These are phyloP conservation scores for Xenopus laevis DNA, from an alignment of 2,113 vertebrate genomes.

Conservation along the genomic window DNA sequence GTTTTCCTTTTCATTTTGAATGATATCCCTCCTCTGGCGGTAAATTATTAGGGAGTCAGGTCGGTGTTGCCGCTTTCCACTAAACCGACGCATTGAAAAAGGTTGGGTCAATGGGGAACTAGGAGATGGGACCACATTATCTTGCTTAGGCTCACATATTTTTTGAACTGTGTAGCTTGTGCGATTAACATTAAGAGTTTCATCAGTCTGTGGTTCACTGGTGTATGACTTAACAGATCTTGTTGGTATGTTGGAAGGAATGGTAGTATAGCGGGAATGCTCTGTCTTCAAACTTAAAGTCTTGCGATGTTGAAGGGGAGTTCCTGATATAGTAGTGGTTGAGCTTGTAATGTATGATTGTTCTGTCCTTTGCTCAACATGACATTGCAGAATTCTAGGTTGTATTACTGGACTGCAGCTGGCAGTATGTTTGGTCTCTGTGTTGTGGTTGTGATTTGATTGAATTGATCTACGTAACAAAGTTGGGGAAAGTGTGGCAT, in stretches of 20 bases:
- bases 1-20: slow-evolving; percentile 69
- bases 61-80: slow-evolving; percentile 75
- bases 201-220: slow-evolving; percentile 63
- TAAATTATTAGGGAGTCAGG: slow-evolving; percentile 92
- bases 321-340: slow-evolving; percentile 8
- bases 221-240: slow-evolving; percentile 45
- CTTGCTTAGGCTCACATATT: slow-evolving; percentile 47
- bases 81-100: slow-evolving; percentile 68
- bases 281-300: not conserved
- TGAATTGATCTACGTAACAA: slow-evolving; percentile 53
- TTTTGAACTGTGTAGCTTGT: slow-evolving; percentile 40
- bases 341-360: slow-evolving; percentile 20
- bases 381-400: slow-evolving; percentile 51
- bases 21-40: slow-evolving; percentile 89
- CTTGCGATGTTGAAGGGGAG: not conserved
- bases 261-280: not conserved
- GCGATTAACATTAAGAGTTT: not conserved
- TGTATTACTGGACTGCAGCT: slow-evolving; percentile 24
- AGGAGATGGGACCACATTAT: slow-evolving; percentile 27
- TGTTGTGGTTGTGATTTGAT: slow-evolving; percentile 41
- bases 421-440: slow-evolving; percentile 47
- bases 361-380: not conserved
- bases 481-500: slow-evolving; percentile 64
- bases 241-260: slow-evolving; percentile 44
- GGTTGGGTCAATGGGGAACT: slow-evolving; percentile 26